These are phyloP conservation scores for Zaprionus bogoriensis DNA, from an alignment of 2,888 invertebrate species.

Conservation along the genomic window DNA sequence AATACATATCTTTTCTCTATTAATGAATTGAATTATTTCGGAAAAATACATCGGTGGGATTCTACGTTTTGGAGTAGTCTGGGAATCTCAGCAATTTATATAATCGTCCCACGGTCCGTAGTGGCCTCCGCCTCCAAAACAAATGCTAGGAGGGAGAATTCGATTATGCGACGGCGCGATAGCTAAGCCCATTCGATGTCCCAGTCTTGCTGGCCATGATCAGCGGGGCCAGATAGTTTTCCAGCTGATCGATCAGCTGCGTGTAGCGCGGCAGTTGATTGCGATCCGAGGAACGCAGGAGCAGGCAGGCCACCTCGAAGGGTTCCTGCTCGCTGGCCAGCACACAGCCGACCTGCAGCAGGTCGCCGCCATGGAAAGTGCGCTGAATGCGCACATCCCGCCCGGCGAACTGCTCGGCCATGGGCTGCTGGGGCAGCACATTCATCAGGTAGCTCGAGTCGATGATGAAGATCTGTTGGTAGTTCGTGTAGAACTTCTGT, in stretches of 20 bases:
- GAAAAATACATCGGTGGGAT: too few species aligned
- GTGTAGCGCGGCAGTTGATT: not conserved
- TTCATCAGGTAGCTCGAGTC: not conserved
- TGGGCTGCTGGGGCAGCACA: not conserved
- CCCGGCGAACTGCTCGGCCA: not conserved
- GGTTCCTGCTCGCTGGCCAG: not conserved
- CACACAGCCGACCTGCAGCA: slow-evolving; percentile 4
- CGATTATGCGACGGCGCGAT: not conserved
- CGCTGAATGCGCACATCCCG: slow-evolving; percentile 41
- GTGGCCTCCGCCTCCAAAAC: too few species aligned
- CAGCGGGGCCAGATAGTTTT: slow-evolving; percentile 10
- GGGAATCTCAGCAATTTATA: too few species aligned
- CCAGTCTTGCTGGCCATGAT: slow-evolving; percentile 19
- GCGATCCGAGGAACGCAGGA: not conserved
- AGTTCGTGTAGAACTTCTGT: not conserved
- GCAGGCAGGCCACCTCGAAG: slow-evolving; percentile 7
- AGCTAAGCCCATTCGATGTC: not conserved
- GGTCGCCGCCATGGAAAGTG: not conserved
- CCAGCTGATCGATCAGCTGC: not conserved
- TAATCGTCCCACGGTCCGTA: too few species aligned
- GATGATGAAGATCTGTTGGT: not conserved
- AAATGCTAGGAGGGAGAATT: too few species aligned
- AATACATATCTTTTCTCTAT: too few species aligned
- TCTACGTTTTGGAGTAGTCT: too few species aligned
- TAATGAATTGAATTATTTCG: too few species aligned